Evolutionary conservation across 92 coral and sea anemone genomes (phyloP), one percentile per base, ranked within the genome.

Genomic region (Metridium senile): DNA sequence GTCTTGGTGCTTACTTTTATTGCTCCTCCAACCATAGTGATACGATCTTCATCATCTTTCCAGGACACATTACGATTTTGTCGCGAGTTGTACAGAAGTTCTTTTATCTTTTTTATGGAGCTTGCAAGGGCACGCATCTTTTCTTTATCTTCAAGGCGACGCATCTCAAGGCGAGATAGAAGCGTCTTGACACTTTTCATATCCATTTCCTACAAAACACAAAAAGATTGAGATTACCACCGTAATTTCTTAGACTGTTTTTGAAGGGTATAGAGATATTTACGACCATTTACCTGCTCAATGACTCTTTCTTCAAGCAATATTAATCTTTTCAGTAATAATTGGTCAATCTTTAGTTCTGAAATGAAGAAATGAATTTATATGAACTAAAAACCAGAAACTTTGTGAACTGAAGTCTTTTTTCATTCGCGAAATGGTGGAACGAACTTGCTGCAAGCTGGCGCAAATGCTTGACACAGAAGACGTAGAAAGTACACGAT

Each of bases 261-360:
- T n/a, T n/a, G n/a, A n/a, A n/a, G n/a, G n/a, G n/a, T n/a, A n/a
- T n/a, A n/a, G n/a, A n/a, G n/a, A n/a, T n/a, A n/a, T n/a, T n/a
- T n/a, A n/a, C n/a, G n/a, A n/a, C n/a, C n/a, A n/a, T n/a, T n/a
- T 54, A 72, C 76, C 66, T 72, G 76, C 46, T 72, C 51, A 18
- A 59, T 59, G 17, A 43, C 62, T 54, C 45, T 58, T 30, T 72
- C 76, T 32, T 72, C 76, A 32, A 72, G 76, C 21, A 72, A 27
- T 10, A 72, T 58, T 29, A 72, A 11, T 72, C 76, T 27, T 54
- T 72, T 72, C 27, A 72, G 26, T 39, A 72, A 30, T 17, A 54
- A 34, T 30, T 72, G 33, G 26, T 72, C 76, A 53, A 21, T 56
- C 20, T 32, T 72, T 9, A 1, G 65, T 13, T 63, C 69, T 63